A percentile compares a stretch with the other conserved stretches of the same genome.
Conservation (phyloP, 2,113 vertebrate species). For the Peromyscus maniculatus region DNA sequence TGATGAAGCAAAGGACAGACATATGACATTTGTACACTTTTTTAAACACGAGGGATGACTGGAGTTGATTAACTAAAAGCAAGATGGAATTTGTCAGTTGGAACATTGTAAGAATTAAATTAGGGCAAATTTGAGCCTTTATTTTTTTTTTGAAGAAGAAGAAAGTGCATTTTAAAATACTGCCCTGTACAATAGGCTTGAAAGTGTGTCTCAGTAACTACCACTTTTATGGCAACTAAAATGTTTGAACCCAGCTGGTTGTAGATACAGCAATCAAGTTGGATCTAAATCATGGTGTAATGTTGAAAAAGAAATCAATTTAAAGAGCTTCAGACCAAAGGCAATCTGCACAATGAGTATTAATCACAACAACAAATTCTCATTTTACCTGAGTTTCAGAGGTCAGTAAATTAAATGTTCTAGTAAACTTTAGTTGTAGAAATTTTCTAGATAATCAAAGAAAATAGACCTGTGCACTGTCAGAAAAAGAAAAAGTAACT, state of each 20-base stretch:
- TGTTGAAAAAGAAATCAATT: constrained; percentile 63
- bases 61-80: constrained; percentile 57
- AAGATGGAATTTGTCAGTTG: constrained; percentile 24
- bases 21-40: constrained; percentile 38
- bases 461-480: not conserved
- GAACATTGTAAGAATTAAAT: constrained; percentile 57
- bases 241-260: constrained; percentile 51
- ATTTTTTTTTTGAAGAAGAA: constrained; percentile 15
- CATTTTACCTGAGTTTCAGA: constrained; percentile 66
- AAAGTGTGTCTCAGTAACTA: constrained; percentile 47
- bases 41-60: constrained; percentile 15
- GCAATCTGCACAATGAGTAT: constrained; percentile 55
- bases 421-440: not conserved
- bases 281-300: constrained; percentile 58
- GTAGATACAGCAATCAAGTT: constrained; percentile 58
- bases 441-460: constrained; percentile 43
- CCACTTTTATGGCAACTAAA: constrained; percentile 55
- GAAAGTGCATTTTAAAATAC: constrained; percentile 72
- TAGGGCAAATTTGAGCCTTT: not conserved
- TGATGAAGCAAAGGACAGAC: not conserved
- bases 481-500: not conserved
- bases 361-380: constrained; percentile 38
- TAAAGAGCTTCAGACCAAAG: constrained; percentile 68
- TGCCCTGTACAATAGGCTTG: constrained; percentile 20
- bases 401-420: constrained; percentile 30